Evolutionary conservation across 1,140 invertebrate genomes (phyloP), one percentile per base, ranked within the genome.

Genomic region (Zaprionus nigranus): DNA sequence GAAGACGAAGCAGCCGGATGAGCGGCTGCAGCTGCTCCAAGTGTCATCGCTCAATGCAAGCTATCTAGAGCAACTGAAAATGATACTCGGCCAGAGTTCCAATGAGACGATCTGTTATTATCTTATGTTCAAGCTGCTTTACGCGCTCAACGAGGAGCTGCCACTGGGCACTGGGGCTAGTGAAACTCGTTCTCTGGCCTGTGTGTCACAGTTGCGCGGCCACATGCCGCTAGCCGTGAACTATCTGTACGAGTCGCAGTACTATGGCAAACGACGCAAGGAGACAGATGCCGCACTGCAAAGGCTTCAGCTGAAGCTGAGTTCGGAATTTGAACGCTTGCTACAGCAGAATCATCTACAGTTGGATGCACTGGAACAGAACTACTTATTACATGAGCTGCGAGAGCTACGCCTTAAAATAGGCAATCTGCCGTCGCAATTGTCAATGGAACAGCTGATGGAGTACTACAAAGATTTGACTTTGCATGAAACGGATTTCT

Each of bases 41-140:
- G 77, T 79, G 13, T 61, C 71, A 26, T 26, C 61, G 7, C 58
- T 78, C 2, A 64, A 68, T 20, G 36, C 17, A 3, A 63, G 58
- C 17, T 88, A 81, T 65, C 57, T 85, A 28, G 40, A 73, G 22
- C 56, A 80, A 24, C 46, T 88, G 26, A 60, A 69, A n/a, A n/a
- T 34, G 3, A 43, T 79, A 34, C 69, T 88, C 7, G 17, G 12
- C 0, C 56, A 34, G 11, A 82, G 53, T 49, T 74, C 79, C 20
- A 82, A 88, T 40, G 84, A 82, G 51, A 88, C 84, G 5, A 76
- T 88, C 22, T 80, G 76, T 20, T 76, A 82, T 66, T 88, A 88
- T 58, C 67, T 88, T 9, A 88, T 88, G 84, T 73, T 88, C 56
- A 88, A 88, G 65, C 61, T 88, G 46, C 74, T 88, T 59, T 80